A percentile compares a stretch with the other conserved stretches of the same genome.
Evolutionary conservation across 2,888 invertebrate species (phyloP).

Genomic region (Serripes groenlandicus): DNA sequence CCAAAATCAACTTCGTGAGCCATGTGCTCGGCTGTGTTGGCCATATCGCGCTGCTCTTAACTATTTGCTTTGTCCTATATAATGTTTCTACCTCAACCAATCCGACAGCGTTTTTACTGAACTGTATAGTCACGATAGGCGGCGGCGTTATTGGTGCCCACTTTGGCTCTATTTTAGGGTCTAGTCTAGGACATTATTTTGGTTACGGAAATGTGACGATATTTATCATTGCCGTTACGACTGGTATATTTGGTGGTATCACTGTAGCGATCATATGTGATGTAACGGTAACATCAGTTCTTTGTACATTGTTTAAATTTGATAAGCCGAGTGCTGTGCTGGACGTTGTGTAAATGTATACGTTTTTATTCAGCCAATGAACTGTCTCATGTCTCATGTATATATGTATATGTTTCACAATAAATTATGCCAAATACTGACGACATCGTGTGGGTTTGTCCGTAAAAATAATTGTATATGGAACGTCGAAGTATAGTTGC

Average conservation of each 20-base stretch:
- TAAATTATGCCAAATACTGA: too few relatives aligned
- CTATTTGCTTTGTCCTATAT: conserved; percentile 34
- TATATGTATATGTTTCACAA: too few relatives aligned
- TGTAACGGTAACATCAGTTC: conserved; percentile 2
- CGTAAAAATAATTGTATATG: too few relatives aligned
- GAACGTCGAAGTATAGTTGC: too few relatives aligned
- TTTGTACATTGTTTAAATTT: conserved; percentile 12
- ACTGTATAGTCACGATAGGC: conserved; percentile 11
- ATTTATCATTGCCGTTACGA: background rate
- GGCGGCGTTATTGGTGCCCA: conserved; percentile 13
- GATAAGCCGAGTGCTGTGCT: conserved; percentile 13
- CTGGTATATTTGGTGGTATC: conserved; percentile 11
- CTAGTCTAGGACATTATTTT: background rate
- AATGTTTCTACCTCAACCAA: conserved; percentile 1
- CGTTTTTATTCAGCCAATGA: too few relatives aligned
- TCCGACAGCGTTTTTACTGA: conserved; percentile 6
- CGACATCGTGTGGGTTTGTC: too few relatives aligned
- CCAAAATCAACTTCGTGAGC: conserved; percentile 37
- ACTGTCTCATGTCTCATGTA: too few relatives aligned
- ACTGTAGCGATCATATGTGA: conserved; percentile 13
- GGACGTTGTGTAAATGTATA: too few relatives aligned
- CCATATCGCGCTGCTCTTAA: conserved; percentile 24
- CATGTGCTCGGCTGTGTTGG: conserved; percentile 31
- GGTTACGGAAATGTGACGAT: conserved; percentile 7
- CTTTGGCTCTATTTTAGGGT: conserved; percentile 10